phyloP scores from a whole-genome alignment of 2,888 invertebrate genomes.

The Argyresthia albistria region DNA sequence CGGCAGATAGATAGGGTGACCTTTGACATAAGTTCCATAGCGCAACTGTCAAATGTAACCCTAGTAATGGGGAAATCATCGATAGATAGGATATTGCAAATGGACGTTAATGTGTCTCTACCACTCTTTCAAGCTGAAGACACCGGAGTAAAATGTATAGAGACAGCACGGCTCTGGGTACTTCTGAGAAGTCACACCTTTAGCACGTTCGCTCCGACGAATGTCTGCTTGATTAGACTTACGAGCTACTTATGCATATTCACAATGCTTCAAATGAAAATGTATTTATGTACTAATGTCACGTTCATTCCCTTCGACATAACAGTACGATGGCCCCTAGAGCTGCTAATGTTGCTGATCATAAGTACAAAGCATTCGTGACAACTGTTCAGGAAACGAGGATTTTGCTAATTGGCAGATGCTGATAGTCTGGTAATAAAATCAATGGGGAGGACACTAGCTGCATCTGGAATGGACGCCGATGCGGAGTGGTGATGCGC shows the following conservation, averaged over 20 bases:
- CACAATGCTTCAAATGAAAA: not conserved
- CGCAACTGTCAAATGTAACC: no score
- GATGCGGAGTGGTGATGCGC: constrained; percentile 66
- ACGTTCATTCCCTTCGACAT: constrained; percentile 13
- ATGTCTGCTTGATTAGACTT: no score
- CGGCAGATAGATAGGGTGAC: no score
- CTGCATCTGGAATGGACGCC: constrained; percentile 67
- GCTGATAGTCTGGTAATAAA: constrained; percentile 62
- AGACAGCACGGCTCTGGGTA: no score
- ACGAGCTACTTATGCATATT: not conserved
- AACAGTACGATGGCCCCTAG: constrained; percentile 17
- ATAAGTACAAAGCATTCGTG: constrained; percentile 37
- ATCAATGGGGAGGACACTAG: constrained; percentile 64
- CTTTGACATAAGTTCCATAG: no score
- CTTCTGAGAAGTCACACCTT: no score
- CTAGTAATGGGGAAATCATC: no score
- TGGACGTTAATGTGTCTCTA: no score
- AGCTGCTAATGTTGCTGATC: constrained; percentile 20
- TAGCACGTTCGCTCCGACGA: no score
- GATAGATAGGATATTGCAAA: no score
- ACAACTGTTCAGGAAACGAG: constrained; percentile 37
- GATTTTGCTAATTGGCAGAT: constrained; percentile 60
- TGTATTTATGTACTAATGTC: constrained; percentile 9
- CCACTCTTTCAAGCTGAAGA: no score
- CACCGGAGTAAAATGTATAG: no score